Evolutionary conservation across 2,113 vertebrate species (phyloP).

Genomic region (Azemiops feae): DNA sequence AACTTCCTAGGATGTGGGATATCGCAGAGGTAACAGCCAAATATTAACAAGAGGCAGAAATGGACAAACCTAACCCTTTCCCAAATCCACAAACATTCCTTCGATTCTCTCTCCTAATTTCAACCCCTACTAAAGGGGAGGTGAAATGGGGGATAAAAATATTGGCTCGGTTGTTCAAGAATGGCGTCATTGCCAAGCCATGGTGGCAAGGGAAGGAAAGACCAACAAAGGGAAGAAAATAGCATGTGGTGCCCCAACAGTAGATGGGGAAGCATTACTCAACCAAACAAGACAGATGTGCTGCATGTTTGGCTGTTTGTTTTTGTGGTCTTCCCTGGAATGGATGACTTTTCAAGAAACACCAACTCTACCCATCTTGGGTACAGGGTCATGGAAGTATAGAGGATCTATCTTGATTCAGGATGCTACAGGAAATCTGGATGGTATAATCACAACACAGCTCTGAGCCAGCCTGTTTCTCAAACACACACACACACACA

Average conservation of each 20-base stretch:
- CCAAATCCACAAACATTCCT: neutral
- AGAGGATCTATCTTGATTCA: neutral
- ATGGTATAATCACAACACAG: neutral
- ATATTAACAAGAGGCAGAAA: neutral
- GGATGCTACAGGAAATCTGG: neutral
- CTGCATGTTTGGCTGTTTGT: neutral
- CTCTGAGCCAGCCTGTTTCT: neutral
- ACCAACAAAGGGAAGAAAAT: neutral
- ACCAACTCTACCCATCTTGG: neutral
- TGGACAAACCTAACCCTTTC: neutral
- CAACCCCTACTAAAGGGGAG: neutral
- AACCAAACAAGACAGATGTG: neutral
- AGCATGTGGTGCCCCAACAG: neutral
- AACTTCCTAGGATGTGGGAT: neutral
- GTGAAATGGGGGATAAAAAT: neutral
- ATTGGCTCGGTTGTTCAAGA: neutral
- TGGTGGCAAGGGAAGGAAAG: neutral
- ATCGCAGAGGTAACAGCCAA: neutral
- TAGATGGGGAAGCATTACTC: neutral
- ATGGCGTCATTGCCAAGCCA: neutral
- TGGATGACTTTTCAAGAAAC: neutral
- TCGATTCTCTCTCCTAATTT: neutral
- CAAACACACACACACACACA: neutral
- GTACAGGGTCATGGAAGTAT: neutral
- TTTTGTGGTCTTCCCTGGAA: neutral